These are phyloP conservation scores for Nylanderia fulva DNA, from an alignment of 1,140 invertebrate species.

Conservation along the genomic window DNA sequence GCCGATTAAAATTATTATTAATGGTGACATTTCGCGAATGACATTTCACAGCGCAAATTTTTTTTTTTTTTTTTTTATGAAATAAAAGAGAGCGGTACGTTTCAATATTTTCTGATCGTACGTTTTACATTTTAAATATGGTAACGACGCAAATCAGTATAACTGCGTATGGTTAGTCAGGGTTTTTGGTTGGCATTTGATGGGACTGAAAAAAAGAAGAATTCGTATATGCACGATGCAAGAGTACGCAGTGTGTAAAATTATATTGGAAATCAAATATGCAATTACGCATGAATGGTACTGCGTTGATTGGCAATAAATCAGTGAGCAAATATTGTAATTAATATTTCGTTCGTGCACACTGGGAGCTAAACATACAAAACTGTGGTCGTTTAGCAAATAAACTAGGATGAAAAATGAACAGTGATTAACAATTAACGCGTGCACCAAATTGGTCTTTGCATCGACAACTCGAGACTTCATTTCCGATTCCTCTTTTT, in stretches of 20 bases:
- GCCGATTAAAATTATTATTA: background rate
- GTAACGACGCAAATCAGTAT: background rate
- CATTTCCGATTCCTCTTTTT: background rate
- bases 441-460: conserved; percentile 14
- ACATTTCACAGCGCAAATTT: background rate
- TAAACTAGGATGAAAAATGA: conserved; percentile 49
- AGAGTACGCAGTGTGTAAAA: conserved; percentile 24
- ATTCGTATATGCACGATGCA: background rate
- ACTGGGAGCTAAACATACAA: conserved; percentile 35
- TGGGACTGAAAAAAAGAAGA: background rate
- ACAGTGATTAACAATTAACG: conserved; percentile 57
- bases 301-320: conserved; percentile 50
- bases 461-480: conserved; percentile 32
- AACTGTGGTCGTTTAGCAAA: conserved; percentile 56
- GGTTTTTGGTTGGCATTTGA: conserved; percentile 15
- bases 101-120: background rate
- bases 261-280: conserved; percentile 58
- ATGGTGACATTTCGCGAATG: conserved; percentile 10
- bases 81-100: background rate
- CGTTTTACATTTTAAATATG: conserved; percentile 33
- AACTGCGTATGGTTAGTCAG: background rate
- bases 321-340: conserved; percentile 65
- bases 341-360: conserved; percentile 58
- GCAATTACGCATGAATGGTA: conserved; percentile 45
- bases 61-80: background rate